Evolutionary conservation across 2,113 vertebrate species (phyloP).

Genomic region (Engraulis encrasicolus): DNA sequence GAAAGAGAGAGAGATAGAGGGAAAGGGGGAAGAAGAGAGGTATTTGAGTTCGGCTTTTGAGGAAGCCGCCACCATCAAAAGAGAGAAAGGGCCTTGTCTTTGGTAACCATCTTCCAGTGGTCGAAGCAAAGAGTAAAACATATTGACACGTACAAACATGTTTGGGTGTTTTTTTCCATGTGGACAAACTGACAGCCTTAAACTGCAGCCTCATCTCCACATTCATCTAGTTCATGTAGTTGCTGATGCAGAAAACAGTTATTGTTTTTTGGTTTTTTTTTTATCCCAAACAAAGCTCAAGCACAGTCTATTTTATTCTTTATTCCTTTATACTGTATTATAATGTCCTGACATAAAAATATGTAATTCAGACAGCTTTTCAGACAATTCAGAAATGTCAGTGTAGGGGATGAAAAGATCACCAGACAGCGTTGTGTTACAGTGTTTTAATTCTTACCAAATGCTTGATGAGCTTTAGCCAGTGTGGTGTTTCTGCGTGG

Average conservation of each 20-base stretch:
- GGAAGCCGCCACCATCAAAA: conserved; percentile 16
- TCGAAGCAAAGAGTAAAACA: conserved; percentile 30
- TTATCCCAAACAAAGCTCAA: too few species aligned
- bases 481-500: too few species aligned
- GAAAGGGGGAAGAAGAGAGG: neutral
- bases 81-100: conserved; percentile 17
- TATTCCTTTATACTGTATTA: neutral
- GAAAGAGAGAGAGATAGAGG: neutral
- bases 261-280: too few species aligned
- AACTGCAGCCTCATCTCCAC: neutral
- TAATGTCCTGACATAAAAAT: neutral
- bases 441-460: too few species aligned
- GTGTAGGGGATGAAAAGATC: neutral
- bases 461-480: too few species aligned
- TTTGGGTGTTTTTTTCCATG: neutral
- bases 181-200: neutral
- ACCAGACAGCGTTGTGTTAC: neutral
- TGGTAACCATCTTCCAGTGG: conserved; percentile 42
- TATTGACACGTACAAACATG: neutral
- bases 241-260: neutral
- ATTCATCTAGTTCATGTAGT: neutral
- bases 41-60: neutral
- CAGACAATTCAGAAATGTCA: neutral
- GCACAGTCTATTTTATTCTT: neutral
- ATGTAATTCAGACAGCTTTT: neutral